Conservation (phyloP, 1,140 invertebrate species). For the Vanessa atalanta region DNA sequence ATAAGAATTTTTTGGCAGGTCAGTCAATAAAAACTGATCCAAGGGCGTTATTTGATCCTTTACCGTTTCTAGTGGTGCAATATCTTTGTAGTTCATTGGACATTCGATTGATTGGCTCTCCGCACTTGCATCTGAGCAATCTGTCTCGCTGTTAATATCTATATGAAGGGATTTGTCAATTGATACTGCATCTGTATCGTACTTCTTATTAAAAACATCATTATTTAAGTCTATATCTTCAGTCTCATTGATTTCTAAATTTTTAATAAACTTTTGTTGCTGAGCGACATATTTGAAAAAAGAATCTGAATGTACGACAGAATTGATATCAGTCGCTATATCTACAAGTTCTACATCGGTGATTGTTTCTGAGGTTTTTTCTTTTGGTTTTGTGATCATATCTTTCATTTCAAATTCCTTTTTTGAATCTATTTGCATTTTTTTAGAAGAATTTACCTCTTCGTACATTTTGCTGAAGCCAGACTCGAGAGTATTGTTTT, state of each 20-base stretch:
- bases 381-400: neutral
- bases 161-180: neutral
- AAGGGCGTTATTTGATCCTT: neutral
- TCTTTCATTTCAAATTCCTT: conserved; percentile 16
- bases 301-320: conserved; percentile 19
- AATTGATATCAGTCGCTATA: conserved; percentile 14
- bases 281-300: conserved; percentile 30
- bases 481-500: neutral
- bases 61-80: conserved; percentile 1
- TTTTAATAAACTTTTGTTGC: conserved; percentile 32
- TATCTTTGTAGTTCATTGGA: neutral
- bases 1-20: conserved; percentile 55
- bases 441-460: neutral
- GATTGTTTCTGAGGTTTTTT: neutral
- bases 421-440: neutral
- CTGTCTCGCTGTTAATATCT: neutral
- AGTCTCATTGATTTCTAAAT: conserved; percentile 33
- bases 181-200: neutral
- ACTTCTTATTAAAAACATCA: neutral
- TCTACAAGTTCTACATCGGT: conserved; percentile 37
- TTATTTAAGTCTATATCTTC: conserved; percentile 15
- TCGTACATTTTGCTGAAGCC: neutral
- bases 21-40: conserved; percentile 3
- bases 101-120: neutral
- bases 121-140: neutral